Conservation (phyloP, 2,797 vertebrate species). For the Hipposideros larvatus region DNA sequence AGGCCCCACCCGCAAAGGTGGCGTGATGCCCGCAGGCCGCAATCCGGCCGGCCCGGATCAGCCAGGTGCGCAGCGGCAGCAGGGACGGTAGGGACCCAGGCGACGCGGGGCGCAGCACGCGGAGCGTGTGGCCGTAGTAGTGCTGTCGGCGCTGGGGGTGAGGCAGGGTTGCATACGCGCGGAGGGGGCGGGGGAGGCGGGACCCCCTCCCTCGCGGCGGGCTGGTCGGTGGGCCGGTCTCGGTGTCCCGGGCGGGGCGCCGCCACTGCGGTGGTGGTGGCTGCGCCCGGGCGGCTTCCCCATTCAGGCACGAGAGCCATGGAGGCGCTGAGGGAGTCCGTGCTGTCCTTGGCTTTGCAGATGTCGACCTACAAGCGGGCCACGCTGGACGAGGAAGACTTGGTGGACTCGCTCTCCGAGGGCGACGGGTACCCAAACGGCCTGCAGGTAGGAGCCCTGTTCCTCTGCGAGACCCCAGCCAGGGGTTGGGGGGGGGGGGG, state of each 20-base stretch:
- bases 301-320: conserved; percentile 82
- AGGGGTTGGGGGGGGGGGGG: no score
- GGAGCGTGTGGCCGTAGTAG: not conserved
- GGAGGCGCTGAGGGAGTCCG: conserved; percentile 92
- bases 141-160: conserved; percentile 52
- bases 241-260: conserved; percentile 73
- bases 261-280: not conserved
- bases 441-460: conserved; percentile 91
- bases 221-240: conserved; percentile 57
- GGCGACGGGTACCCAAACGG: conserved; percentile 92
- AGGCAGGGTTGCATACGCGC: not conserved
- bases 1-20: conserved; percentile 56
- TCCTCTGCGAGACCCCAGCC: no score
- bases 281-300: conserved; percentile 51
- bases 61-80: not conserved
- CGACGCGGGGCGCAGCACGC: conserved; percentile 43
- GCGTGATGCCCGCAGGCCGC: not conserved
- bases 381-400: conserved; percentile 96
- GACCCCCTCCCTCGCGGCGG: not conserved
- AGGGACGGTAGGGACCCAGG: not conserved
- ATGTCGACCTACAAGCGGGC: conserved; percentile 98
- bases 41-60: not conserved
- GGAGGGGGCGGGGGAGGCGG: not conserved
- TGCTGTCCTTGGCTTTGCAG: conserved; percentile 94
- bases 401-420: conserved; percentile 93